These are phyloP conservation scores for Formica aserva DNA, from an alignment of 2,888 invertebrate genomes.

Conservation along the genomic window DNA sequence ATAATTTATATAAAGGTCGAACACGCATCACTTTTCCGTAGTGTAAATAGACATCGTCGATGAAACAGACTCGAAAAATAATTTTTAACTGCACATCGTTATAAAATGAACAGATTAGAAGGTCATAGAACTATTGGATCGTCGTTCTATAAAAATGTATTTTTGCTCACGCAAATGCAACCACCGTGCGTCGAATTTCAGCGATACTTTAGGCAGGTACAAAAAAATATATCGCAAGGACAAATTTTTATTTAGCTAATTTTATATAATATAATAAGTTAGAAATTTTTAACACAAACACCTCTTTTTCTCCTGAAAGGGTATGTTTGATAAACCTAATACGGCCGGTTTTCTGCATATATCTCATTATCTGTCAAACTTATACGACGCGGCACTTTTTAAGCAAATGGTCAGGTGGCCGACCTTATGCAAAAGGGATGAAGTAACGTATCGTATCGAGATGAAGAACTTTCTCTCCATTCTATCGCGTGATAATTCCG, in stretches of 20 bases:
- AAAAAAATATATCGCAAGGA: not conserved
- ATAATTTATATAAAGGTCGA: not conserved
- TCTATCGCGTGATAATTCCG: slow-evolving; percentile 65
- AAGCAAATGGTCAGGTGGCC: slow-evolving; percentile 62
- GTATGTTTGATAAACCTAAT: slow-evolving; percentile 83
- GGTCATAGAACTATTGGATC: slow-evolving; percentile 56
- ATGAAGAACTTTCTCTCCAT: slow-evolving; percentile 56
- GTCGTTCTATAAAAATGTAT: slow-evolving; percentile 81
- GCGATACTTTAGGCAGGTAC: slow-evolving; percentile 73
- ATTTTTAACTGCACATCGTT: not conserved
- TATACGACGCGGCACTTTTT: slow-evolving; percentile 54
- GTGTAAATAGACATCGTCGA: not conserved
- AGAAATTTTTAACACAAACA: not conserved
- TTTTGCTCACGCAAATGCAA: slow-evolving; percentile 76
- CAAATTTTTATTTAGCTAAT: not conserved
- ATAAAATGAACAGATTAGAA: slow-evolving; percentile 10
- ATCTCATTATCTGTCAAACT: slow-evolving; percentile 73
- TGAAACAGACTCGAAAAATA: not conserved
- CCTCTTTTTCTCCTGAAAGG: slow-evolving; percentile 67
- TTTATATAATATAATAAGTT: not conserved
- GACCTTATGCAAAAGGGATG: slow-evolving; percentile 54
- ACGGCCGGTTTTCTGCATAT: slow-evolving; percentile 80
- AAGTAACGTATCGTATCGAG: slow-evolving; percentile 49
- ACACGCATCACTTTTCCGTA: not conserved
- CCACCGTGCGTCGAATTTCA: slow-evolving; percentile 77